Evolutionary conservation across 2,113 vertebrate genomes (phyloP).

Genomic region (Eolophus roseicapilla): DNA sequence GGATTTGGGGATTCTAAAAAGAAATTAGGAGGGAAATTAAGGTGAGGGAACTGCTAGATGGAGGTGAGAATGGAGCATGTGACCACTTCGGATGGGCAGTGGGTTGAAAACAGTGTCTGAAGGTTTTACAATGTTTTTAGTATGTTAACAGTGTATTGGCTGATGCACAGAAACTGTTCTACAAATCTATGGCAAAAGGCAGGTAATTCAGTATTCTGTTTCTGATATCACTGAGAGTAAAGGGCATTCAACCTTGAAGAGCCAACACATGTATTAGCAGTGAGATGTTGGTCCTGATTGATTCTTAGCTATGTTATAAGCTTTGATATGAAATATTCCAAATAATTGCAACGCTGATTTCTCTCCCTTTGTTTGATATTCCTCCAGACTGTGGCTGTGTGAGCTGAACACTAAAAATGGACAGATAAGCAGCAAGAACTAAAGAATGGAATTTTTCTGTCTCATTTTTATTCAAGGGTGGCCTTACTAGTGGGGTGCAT

Average conservation of each 20-base stretch:
- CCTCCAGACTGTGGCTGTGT: not conserved
- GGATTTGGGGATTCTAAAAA: not conserved
- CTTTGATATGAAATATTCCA: not conserved
- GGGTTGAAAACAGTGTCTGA: not conserved
- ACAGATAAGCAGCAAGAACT: not conserved
- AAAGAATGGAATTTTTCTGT: not conserved
- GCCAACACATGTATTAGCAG: not conserved
- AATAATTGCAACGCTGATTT: constrained; percentile 1
- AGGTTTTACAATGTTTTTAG: not conserved
- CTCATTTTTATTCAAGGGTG: constrained; percentile 31
- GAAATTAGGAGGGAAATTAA: not conserved
- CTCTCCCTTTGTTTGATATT: not conserved
- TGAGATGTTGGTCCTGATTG: not conserved
- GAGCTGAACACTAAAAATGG: constrained; percentile 2
- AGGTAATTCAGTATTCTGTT: not conserved
- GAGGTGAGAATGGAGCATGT: not conserved
- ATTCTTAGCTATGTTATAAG: not conserved
- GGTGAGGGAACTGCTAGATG: not conserved
- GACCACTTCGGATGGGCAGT: not conserved
- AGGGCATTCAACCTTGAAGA: not conserved
- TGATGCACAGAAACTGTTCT: not conserved
- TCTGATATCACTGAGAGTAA: not conserved
- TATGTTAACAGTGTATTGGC: not conserved
- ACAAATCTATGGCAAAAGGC: not conserved
- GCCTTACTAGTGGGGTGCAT: not conserved